Base-by-base conservation (phyloP, 2,888 invertebrate species). In the Cheilosia urbana region DNA sequence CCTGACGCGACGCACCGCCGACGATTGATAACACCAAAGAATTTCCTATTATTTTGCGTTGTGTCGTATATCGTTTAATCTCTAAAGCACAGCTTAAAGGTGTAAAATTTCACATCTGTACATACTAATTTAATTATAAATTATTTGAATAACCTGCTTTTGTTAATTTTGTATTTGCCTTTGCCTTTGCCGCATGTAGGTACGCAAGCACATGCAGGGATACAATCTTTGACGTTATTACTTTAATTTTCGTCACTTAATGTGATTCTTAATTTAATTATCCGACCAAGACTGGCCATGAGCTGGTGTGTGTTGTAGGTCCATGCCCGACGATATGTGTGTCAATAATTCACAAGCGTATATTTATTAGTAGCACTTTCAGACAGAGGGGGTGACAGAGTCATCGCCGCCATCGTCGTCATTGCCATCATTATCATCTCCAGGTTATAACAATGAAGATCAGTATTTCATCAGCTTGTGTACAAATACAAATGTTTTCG, bases 391-490 rank as follows among this genome's bases (percentile, higher is more conserved):
- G 24, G 15, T n/a, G n/a, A n/a, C 15, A 24, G n/a, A 55, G 2
- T 55, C 57, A 57, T 45, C 30, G 42, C 17, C 30, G 42, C 17
- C 2, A n/a, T 24, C 58, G 47, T 24, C 57, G 45, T 51, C 13
- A 53, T 51, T 21, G 15, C 27, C 62, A 55, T 58, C 27, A 27
- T 62, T 45, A 37, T 45, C 49, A 45, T 42, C 30, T 17, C n/a
- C 30, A 37, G 27, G 15, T 24, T 42, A 21, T 51, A 76, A 57
- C 47, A 24, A 62, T 51, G 76, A 75, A 57, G 51, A 47, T 53
- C 34, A 80, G 60, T 21, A 60, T 63, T 42, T 69, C 69, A 75
- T 81, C 81, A 80, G 75, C 57, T 49, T 47, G 40, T 6, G 15
- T n/a, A n/a, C 15, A 24, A 71, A 66, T 40, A 49, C 53, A 78